Base-by-base conservation (phyloP, 2,888 invertebrate genomes). In the Beris morrisii region DNA sequence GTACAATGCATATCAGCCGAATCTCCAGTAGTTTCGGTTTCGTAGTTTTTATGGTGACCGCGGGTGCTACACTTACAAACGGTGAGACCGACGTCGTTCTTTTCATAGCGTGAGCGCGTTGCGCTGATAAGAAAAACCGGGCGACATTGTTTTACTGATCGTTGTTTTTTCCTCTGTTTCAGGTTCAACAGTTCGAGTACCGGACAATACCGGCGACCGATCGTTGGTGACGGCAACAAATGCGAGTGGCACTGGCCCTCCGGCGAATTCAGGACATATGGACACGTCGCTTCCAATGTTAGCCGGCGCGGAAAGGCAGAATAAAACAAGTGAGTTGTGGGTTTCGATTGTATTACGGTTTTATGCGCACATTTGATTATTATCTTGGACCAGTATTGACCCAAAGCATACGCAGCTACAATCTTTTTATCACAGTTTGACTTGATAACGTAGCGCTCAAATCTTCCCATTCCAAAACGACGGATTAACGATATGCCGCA, bases 1-100 rank as follows among this genome's bases (percentile, higher is more conserved):
- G 5, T 7, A 52, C 32, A 50, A 68, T 68, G 68, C 68, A 68
- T 68, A 68, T 68, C 68, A 68, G 31, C 31, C 56, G 64, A 66
- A 22, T 43, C 61, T 5, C 11, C 7, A 32, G 61, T 13, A 61
- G 6, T 43, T 48, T 52, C n/a, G 61, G 22, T 52, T 61, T 38
- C 43, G 22, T 43, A 50, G 5, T 61, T 50, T 38, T 50, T n/a
- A 48, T 59, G 15, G 48, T 38, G 15, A 31, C 52, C 43, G 55
- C 38, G 5, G 4, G 15, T 4, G 61, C 38, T 15, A 64, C 63
- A 44, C 54, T 64, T 15, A 54, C 64, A 38, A 66, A 68, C 64
- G 68, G 68, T 68, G 43, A 66, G 63, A 44, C 38, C 15, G 48
- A 7, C 32, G 48, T 9, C 52, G 13, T 32, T 22, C 22, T 22